Evolutionary conservation across 2,113 vertebrate genomes (phyloP).

Genomic region (Arothron firmamentum): DNA sequence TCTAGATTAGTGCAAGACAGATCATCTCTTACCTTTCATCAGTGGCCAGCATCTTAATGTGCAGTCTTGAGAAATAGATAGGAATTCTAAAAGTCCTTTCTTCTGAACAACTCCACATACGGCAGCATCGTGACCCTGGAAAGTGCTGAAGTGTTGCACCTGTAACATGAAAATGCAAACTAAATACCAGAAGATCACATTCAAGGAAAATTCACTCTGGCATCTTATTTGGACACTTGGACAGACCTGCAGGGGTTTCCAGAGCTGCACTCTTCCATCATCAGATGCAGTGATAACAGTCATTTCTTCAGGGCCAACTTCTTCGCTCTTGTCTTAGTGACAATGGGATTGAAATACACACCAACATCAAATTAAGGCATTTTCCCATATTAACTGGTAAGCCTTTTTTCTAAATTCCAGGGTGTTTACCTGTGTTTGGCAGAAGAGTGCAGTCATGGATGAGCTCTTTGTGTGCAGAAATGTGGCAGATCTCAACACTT

Average conservation of each 20-base stretch:
- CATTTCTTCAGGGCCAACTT: constrained; percentile 49
- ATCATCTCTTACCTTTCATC: constrained; percentile 34
- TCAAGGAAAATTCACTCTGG: neutral
- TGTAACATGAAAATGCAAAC: constrained; percentile 19
- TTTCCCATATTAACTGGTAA: neutral
- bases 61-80: constrained; percentile 71
- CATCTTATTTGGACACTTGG: neutral
- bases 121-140: constrained; percentile 66
- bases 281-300: constrained; percentile 69
- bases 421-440: constrained; percentile 30
- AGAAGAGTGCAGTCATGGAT: constrained; percentile 73
- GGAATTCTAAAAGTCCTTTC: constrained; percentile 43
- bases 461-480: constrained; percentile 74
- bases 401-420: neutral
- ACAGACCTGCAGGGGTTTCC: constrained; percentile 75
- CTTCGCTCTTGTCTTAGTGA: constrained; percentile 36
- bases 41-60: constrained; percentile 66
- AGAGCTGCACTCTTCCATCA: constrained; percentile 71
- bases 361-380: too few species aligned
- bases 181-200: neutral
- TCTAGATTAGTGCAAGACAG: too few species aligned
- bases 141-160: constrained; percentile 70
- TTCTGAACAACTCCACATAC: constrained; percentile 50
- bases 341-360: neutral
- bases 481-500: constrained; percentile 76